Conservation (phyloP, 1,140 invertebrate species). For the Hylyphantes graminicola region DNA sequence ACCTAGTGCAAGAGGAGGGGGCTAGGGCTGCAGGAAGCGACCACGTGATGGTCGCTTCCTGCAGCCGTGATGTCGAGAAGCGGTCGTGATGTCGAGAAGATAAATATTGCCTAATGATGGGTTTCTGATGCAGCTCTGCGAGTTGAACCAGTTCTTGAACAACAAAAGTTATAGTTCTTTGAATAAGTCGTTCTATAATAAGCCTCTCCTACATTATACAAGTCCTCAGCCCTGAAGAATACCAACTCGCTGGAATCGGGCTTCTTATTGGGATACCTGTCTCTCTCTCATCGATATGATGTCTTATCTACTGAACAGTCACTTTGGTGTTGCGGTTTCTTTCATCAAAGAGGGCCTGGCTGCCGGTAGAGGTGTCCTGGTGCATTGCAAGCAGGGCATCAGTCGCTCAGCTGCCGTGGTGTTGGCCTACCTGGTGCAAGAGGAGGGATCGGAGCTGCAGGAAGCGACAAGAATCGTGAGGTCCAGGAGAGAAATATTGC, state of each 20-base stretch:
- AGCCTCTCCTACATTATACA: slow-evolving; percentile 66
- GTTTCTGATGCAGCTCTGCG: slow-evolving; percentile 68
- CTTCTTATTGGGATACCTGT: slow-evolving; percentile 84
- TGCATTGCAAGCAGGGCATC: slow-evolving; percentile 85
- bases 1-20: slow-evolving; percentile 61
- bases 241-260: slow-evolving; percentile 77
- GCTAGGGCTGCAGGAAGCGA: slow-evolving; percentile 63
- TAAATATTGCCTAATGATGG: slow-evolving; percentile 69
- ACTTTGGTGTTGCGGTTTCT: slow-evolving; percentile 80
- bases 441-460: slow-evolving; percentile 60
- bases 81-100: slow-evolving; percentile 71
- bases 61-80: too few species aligned
- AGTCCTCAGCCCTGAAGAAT: slow-evolving; percentile 71
- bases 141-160: slow-evolving; percentile 61
- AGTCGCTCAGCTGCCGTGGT: slow-evolving; percentile 84
- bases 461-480: slow-evolving; percentile 66
- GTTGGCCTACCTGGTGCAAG: slow-evolving; percentile 67
- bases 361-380: slow-evolving; percentile 72
- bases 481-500: slow-evolving; percentile 71
- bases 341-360: slow-evolving; percentile 83
- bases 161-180: too few species aligned
- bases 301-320: slow-evolving; percentile 79
- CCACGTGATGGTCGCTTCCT: too few species aligned
- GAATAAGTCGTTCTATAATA: too few species aligned
- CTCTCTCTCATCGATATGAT: slow-evolving; percentile 82